Percentiles rank a stretch among this genome's conserved stretches.
phyloP scores from a whole-genome alignment of 2,797 vertebrate species.

The Tokudaia muenninki region DNA sequence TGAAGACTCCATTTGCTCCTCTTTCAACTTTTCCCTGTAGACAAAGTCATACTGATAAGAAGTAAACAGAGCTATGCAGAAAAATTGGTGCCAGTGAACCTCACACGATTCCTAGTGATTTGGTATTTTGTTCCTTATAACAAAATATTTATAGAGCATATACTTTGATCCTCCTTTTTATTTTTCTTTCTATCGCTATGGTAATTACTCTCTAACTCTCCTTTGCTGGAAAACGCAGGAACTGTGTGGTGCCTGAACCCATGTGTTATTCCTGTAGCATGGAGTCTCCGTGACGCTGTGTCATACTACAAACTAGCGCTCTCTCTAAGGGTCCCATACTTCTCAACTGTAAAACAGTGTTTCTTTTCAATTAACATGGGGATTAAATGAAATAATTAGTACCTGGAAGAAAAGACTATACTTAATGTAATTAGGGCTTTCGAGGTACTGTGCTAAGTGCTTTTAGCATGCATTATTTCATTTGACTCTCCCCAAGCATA shows the following conservation, averaged over 20 bases:
- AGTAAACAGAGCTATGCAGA: background rate
- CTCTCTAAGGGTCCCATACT: background rate
- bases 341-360: background rate
- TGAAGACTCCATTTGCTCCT: background rate
- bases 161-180: background rate
- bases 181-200: background rate
- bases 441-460: background rate
- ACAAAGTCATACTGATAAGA: background rate
- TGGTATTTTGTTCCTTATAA: background rate
- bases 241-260: background rate
- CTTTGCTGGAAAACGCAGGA: constrained; percentile 2
- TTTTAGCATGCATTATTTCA: constrained; percentile 17
- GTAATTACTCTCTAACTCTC: background rate
- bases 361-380: constrained; percentile 2
- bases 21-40: background rate
- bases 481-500: background rate
- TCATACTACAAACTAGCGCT: background rate
- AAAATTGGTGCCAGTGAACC: background rate
- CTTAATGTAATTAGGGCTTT: background rate
- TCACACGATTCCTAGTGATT: background rate
- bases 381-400: constrained; percentile 37
- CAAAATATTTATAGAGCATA: background rate
- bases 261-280: background rate
- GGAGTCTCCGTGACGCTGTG: background rate
- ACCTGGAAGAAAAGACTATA: background rate